These are phyloP conservation scores for Brachionus paranguensis DNA, from an alignment of 1,140 invertebrate genomes.

Conservation along the genomic window DNA sequence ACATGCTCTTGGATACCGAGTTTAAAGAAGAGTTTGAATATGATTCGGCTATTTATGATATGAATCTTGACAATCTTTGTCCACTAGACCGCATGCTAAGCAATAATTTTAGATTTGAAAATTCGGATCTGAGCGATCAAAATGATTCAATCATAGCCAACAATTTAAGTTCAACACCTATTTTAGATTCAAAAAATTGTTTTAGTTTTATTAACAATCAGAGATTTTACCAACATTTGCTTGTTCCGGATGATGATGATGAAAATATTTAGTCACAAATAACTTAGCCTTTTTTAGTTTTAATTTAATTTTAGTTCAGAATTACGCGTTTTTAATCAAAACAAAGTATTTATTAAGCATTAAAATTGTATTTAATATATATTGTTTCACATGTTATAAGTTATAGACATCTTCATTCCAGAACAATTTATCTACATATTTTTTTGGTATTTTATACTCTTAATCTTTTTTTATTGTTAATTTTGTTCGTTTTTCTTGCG, in stretches of 20 bases:
- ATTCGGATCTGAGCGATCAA: background rate
- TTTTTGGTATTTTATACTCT: background rate
- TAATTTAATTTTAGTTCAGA: background rate
- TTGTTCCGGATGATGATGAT: background rate
- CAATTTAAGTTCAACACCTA: background rate
- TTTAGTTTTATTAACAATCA: background rate
- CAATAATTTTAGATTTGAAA: slow-evolving; percentile 12
- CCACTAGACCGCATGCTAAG: background rate
- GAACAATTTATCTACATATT: background rate
- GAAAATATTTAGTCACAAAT: background rate
- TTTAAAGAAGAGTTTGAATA: background rate
- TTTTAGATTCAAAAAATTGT: background rate
- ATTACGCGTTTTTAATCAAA: background rate
- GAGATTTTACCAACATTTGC: background rate
- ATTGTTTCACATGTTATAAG: background rate
- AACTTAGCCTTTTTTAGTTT: background rate
- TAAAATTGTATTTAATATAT: background rate
- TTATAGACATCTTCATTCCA: background rate
- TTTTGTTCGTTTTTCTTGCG: background rate
- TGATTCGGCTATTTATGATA: background rate
- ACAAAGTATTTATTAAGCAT: background rate
- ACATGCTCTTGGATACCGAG: background rate
- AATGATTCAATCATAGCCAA: background rate
- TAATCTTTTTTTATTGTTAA: background rate
- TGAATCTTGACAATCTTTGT: background rate